Evolutionary conservation across 2,113 vertebrate species (phyloP), one percentile per base, ranked within the genome.

Genomic region (Columba livia): DNA sequence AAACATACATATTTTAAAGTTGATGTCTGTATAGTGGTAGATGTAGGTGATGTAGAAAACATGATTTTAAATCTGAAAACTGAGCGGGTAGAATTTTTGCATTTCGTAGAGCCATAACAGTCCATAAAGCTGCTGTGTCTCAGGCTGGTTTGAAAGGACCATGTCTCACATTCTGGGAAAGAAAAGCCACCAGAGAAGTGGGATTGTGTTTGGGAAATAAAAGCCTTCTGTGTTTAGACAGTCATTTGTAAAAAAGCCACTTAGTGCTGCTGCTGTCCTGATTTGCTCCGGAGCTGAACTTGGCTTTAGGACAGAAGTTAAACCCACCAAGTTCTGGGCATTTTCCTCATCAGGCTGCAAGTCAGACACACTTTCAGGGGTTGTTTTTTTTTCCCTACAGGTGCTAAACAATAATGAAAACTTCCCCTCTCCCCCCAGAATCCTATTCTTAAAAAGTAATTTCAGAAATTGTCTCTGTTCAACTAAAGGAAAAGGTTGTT

Each of bases 381-480:
- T 36, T 2, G 3, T 42, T 24, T 34, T 24, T 34, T 15, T 72
- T 23, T 16, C n/a, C 13, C 13, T n/a, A 3, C 26, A 54, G 29
- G 15, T 44, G 11, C 10, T 12, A 26, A 53, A 65, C 4, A 78
- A 91, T 58, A 78, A 84, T 57, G 31, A 72, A 57, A 74, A 36
- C 5, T 11, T 57, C 67, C 65, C 29, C 34, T 23, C 5, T 5
- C 11, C 4, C 10, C 18, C 25, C 11, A 1, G 3, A 8, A 23
- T 1, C 16, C 10, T 29, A 2, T 42, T 93, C 60, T 51, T 36
- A 15, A 44, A 70, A 54, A 64, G 14, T 31, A 14, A 31, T 67
- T 90, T 67, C 61, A 10, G 44, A 73, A 78, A 34, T 28, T 53
- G 6, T 31, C 1, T 2, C 17, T 36, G 58, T 89, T 36, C 32